phyloP scores from a whole-genome alignment of 2,888 invertebrate genomes.

The Philaethria dido region DNA sequence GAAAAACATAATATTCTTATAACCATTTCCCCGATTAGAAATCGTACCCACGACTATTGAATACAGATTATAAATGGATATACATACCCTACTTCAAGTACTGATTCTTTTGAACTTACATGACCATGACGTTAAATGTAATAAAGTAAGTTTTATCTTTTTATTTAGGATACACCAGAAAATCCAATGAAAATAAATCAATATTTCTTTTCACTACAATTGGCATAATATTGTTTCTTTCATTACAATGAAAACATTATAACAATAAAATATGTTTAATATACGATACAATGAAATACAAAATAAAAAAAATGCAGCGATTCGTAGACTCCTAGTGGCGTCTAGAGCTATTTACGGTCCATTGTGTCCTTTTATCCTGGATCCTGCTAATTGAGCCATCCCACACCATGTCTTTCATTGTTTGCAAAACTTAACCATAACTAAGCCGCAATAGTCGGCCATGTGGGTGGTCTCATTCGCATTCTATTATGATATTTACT shows the following conservation, averaged over 20 bases:
- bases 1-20: too few relatives aligned
- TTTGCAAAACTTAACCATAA: constrained; percentile 77
- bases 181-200: too few relatives aligned
- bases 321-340: constrained; percentile 44
- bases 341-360: constrained; percentile 66
- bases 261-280: neutral
- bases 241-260: neutral
- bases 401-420: constrained; percentile 72
- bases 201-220: too few relatives aligned
- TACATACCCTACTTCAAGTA: too few relatives aligned
- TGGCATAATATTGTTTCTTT: neutral
- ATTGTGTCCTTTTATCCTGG: constrained; percentile 69
- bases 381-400: constrained; percentile 79
- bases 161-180: too few relatives aligned
- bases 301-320: neutral
- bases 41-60: too few relatives aligned
- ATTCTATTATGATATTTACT: constrained; percentile 47
- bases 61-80: too few relatives aligned
- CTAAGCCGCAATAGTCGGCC: constrained; percentile 56
- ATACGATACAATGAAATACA: neutral
- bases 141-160: too few relatives aligned
- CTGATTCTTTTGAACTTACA: too few relatives aligned
- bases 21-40: too few relatives aligned
- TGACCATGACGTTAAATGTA: too few relatives aligned
- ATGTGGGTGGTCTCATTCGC: constrained; percentile 68